Conservation (phyloP, 2,113 vertebrate species). For the Centrocercus urophasianus region DNA sequence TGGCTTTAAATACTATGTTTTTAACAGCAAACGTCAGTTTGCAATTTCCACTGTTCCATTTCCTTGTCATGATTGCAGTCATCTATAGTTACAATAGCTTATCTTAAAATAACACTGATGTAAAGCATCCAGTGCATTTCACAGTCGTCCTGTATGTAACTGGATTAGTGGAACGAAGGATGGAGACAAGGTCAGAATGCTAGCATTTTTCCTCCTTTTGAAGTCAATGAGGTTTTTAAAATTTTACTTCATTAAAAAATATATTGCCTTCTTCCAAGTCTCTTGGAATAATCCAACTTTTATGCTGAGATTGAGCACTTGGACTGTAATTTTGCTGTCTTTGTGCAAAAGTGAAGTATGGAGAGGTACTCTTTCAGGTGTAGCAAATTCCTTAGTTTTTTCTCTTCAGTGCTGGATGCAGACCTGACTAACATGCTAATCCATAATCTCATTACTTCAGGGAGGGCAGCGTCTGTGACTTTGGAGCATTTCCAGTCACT, state of each 20-base stretch:
- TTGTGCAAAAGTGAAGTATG: not conserved
- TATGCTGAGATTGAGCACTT: slow-evolving; percentile 38
- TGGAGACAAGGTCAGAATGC: slow-evolving; percentile 45
- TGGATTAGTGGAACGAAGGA: slow-evolving; percentile 4
- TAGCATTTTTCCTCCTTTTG: slow-evolving; percentile 39
- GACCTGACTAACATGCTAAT: not conserved
- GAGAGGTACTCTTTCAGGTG: slow-evolving; percentile 34
- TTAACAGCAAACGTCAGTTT: not conserved
- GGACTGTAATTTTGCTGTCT: slow-evolving; percentile 46
- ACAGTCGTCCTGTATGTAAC: not conserved
- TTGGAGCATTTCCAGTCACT: slow-evolving; percentile 23
- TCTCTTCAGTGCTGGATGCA: not conserved
- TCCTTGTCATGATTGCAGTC: slow-evolving; percentile 7
- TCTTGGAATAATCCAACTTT: slow-evolving; percentile 47
- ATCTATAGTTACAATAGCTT: not conserved
- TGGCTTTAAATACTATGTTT: not conserved
- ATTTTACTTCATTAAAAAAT: slow-evolving; percentile 42
- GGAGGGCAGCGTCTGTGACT: not conserved
- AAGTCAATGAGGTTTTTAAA: slow-evolving; percentile 30
- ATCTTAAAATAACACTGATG: slow-evolving; percentile 51
- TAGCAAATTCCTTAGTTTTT: slow-evolving; percentile 26
- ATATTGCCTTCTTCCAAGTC: slow-evolving; percentile 1
- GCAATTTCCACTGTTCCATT: not conserved
- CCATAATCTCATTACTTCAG: not conserved
- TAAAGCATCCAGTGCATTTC: not conserved